Percentiles rank a stretch among this genome's conserved stretches.
Evolutionary conservation across 2,888 invertebrate genomes (phyloP).

Genomic region (Latrodectus hesperus): DNA sequence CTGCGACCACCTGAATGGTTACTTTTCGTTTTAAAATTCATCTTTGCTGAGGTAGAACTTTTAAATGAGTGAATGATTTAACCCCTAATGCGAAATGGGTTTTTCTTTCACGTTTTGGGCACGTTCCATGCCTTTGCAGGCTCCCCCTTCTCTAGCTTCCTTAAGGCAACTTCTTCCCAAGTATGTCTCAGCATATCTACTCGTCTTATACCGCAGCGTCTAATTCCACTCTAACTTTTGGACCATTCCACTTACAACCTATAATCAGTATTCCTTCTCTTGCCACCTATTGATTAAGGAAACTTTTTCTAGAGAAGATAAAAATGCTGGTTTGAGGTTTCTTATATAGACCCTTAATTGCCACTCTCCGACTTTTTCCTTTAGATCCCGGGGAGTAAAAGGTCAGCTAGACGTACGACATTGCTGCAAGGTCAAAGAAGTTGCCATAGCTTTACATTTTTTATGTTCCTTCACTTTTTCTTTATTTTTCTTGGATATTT

Average conservation of each 20-base stretch:
- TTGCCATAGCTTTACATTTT: not conserved
- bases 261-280: slow-evolving; percentile 58
- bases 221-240: slow-evolving; percentile 1
- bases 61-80: slow-evolving; percentile 31
- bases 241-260: slow-evolving; percentile 33
- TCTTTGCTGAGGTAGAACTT: not conserved
- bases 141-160: slow-evolving; percentile 31
- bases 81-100: slow-evolving; percentile 17
- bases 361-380: slow-evolving; percentile 17
- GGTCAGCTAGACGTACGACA: slow-evolving; percentile 30
- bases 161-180: not conserved
- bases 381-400: slow-evolving; percentile 19
- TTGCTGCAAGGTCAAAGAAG: slow-evolving; percentile 39
- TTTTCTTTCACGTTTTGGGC: slow-evolving; percentile 24
- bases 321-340: slow-evolving; percentile 27
- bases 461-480: slow-evolving; percentile 5
- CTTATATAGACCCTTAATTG: slow-evolving; percentile 34
- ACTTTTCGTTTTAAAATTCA: slow-evolving; percentile 22
- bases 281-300: slow-evolving; percentile 62
- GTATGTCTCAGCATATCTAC: not conserved
- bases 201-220: not conserved
- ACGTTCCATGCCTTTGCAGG: slow-evolving; percentile 19
- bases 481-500: not conserved
- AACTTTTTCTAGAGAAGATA: slow-evolving; percentile 10
- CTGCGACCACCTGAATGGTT: slow-evolving; percentile 7